Conservation (phyloP, 2,797 vertebrate genomes). For the Danio tinwini region DNA sequence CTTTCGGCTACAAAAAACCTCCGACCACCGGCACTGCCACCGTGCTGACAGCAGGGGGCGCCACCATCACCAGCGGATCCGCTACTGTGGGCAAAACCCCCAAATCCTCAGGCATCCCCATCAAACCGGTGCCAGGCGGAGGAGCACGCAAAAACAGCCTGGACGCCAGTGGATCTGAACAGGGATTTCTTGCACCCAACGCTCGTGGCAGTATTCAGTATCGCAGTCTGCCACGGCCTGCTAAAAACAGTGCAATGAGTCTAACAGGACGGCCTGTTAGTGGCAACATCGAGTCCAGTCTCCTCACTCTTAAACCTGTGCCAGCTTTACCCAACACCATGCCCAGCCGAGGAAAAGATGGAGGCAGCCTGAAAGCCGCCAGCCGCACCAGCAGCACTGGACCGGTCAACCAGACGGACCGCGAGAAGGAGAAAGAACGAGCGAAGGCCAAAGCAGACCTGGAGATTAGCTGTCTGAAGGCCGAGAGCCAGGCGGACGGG, state of each 20-base stretch:
- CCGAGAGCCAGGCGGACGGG: slow-evolving; percentile 69
- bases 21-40: slow-evolving; percentile 87
- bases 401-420: slow-evolving; percentile 95
- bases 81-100: slow-evolving; percentile 92
- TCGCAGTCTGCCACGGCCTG: slow-evolving; percentile 94
- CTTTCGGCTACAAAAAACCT: slow-evolving; percentile 93
- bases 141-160: slow-evolving; percentile 90
- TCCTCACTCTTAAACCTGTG: slow-evolving; percentile 86
- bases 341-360: slow-evolving; percentile 71
- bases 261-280: slow-evolving; percentile 90
- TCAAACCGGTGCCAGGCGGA: slow-evolving; percentile 84
- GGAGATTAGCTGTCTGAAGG: slow-evolving; percentile 78
- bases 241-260: slow-evolving; percentile 94
- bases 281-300: slow-evolving; percentile 86
- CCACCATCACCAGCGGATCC: slow-evolving; percentile 81
- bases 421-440: slow-evolving; percentile 97
- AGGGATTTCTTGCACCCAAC: slow-evolving; percentile 88
- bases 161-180: slow-evolving; percentile 86
- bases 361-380: slow-evolving; percentile 67
- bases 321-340: slow-evolving; percentile 78
- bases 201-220: slow-evolving; percentile 94
- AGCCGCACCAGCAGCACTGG: slow-evolving; percentile 67
- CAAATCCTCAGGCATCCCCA: slow-evolving; percentile 92
- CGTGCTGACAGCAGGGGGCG: slow-evolving; percentile 88
- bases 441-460: slow-evolving; percentile 95